Base-by-base conservation (phyloP, 2,888 invertebrate genomes). In the Conchocele bisecta region DNA sequence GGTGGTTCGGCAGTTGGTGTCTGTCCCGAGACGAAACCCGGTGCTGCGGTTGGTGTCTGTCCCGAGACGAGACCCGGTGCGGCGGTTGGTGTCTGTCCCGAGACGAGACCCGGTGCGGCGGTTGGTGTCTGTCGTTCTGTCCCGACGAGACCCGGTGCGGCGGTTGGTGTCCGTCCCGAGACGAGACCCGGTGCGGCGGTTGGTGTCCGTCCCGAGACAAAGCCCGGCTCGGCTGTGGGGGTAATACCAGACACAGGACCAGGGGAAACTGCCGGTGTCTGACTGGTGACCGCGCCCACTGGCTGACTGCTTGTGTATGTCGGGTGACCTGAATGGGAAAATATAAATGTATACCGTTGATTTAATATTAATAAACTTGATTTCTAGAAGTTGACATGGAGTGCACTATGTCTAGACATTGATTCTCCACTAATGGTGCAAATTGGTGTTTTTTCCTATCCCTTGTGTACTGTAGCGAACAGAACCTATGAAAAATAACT, bases 181-280 rank as follows among this genome's bases (percentile, higher is more conserved):
- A 50, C 35, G 33, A 60, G 41, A 22, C 65, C 63, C 61, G 61
- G 75, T 58, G 54, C 50, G 22, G 59, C 64, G 20, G 72, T 75
- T 33, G 77, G 71, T n/a, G 67, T 39, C 24, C 51, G 42, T 51
- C 64, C 66, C n/a, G 74, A 48, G 59, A 53, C 17, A 20, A 56
- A 13, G 2, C 50, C 57, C 56, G 64, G 75, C 28, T 63, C 44
- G 26, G 67, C 70, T 15, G 79, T 70, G 48, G 79, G 75, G 20
- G 63, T 59, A 24, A 48, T 48, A 28, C 66, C 60, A 15, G 70
- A 22, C 26, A 26, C 46, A 6, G 61, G n/a, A 13, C 53, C 58
- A 57, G 70, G 75, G 17, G 44, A 57, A n/a, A 64, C 66, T 39
- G 77, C 74, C 57, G 83, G 76, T 28, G 75, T 61, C 17, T 69